Base-by-base conservation (phyloP, 2,113 vertebrate genomes). In the Aphelocoma coerulescens region DNA sequence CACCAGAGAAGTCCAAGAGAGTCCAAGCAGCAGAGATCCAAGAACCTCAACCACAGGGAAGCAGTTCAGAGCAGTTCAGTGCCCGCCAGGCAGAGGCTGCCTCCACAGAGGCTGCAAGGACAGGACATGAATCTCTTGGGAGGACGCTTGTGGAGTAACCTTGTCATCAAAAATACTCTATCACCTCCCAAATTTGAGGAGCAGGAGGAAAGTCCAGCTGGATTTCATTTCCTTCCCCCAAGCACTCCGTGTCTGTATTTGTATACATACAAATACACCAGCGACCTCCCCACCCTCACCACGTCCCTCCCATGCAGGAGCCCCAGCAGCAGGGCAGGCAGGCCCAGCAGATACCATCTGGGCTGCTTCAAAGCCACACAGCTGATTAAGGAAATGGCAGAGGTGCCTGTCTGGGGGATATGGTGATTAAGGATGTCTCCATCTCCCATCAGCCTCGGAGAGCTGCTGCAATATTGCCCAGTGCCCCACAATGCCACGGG, bases 371-470 rank as follows among this genome's bases (percentile, higher is more conserved):
- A 96, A 97, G 93, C 43, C 69, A 49, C 0, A 0, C 35, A 85
- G 57, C 61, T 7, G 16, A 84, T 92, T 91, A 95, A 68, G 84
- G 35, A 89, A 91, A 92, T 17, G 71, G 65, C 79, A 91, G 79
- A 86, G 68, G 59, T 86, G 88, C 51, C 77, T 97, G 96, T 96
- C 95, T 96, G 87, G 69, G 81, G 33, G 68, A 72, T 93, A 95
- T 95, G 94, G 69, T 95, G 94, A 96, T 97, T 12, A 87, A 30
- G 52, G 69, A 87, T 16, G 87, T 85, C 91, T 94, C 37, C 4
- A 85, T 87, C 80, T 86, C 77, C 65, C 82, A 85, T 92, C 65
- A 87, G 61, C 69, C 89, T 87, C 7, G 44, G 54, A 91, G 84
- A 89, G 41, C 30, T 78, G 49, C 65, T 95, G 89, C 23, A 81